These are phyloP conservation scores for Brachyopa scutellaris DNA, from an alignment of 2,888 invertebrate species.

Conservation along the genomic window DNA sequence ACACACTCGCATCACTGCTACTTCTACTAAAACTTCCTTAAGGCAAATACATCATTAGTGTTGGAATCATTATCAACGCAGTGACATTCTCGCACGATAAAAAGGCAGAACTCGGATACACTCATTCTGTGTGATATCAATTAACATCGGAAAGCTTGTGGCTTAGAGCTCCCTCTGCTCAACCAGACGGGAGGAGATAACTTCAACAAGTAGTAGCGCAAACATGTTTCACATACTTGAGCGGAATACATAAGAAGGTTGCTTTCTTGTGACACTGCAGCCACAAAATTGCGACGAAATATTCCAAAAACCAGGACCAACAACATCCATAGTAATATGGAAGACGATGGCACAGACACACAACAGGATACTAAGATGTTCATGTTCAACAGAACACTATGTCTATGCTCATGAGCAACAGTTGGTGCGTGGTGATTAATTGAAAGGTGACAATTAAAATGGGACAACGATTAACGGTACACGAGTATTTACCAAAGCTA, in stretches of 20 bases:
- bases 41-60: constrained; percentile 1
- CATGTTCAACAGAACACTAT: not conserved
- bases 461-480: not conserved
- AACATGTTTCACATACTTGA: constrained; percentile 36
- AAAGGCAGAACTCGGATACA: not conserved
- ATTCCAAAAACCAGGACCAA: constrained; percentile 15
- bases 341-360: not conserved
- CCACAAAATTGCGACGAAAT: constrained; percentile 19
- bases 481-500: too few species aligned
- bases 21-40: constrained; percentile 1
- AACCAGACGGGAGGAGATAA: not conserved
- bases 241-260: constrained; percentile 36
- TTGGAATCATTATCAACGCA: constrained; percentile 10
- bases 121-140: constrained; percentile 27
- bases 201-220: constrained; percentile 60
- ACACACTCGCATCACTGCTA: not conserved
- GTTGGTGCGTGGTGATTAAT: constrained; percentile 30
- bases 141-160: constrained; percentile 46
- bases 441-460: constrained; percentile 26
- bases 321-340: constrained; percentile 42
- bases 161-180: constrained; percentile 7
- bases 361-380: too few species aligned
- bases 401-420: not conserved
- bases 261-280: not conserved
- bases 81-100: not conserved